These are phyloP conservation scores for Drosophila ananassae DNA, from an alignment of 1,140 invertebrate species.

Conservation along the genomic window DNA sequence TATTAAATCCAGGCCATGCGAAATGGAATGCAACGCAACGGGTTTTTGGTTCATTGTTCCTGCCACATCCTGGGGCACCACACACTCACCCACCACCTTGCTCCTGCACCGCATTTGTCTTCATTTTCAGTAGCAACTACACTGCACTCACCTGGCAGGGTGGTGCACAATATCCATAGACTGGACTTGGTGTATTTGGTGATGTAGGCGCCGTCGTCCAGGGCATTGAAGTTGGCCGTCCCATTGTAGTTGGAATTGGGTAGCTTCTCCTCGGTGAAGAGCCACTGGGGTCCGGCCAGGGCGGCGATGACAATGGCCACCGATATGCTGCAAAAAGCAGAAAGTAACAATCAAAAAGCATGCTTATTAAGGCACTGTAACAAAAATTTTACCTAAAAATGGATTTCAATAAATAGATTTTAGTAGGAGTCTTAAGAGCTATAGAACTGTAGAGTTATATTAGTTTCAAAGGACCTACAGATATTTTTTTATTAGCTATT, in stretches of 20 bases:
- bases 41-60: conserved; percentile 3
- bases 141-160: conserved; percentile 67
- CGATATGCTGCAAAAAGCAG: conserved; percentile 65
- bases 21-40: conserved; percentile 3
- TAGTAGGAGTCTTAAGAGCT: too few species aligned
- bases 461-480: too few species aligned
- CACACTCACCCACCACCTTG: background rate
- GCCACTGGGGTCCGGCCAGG: conserved; percentile 81
- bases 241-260: conserved; percentile 80
- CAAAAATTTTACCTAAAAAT: background rate
- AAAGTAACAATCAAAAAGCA: background rate
- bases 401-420: too few species aligned
- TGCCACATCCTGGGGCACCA: background rate
- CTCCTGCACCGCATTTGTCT: conserved; percentile 6
- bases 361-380: background rate
- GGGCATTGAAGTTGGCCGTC: conserved; percentile 77
- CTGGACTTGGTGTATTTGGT: conserved; percentile 83
- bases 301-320: conserved; percentile 82
- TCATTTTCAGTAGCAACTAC: conserved; percentile 4
- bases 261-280: conserved; percentile 82
- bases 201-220: conserved; percentile 79
- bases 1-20: conserved; percentile 2
- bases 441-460: too few species aligned
- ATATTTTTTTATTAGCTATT: too few species aligned
- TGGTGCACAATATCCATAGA: conserved; percentile 80